Conservation (phyloP, 2,797 vertebrate genomes). For the Cercopithecus neglectus region DNA sequence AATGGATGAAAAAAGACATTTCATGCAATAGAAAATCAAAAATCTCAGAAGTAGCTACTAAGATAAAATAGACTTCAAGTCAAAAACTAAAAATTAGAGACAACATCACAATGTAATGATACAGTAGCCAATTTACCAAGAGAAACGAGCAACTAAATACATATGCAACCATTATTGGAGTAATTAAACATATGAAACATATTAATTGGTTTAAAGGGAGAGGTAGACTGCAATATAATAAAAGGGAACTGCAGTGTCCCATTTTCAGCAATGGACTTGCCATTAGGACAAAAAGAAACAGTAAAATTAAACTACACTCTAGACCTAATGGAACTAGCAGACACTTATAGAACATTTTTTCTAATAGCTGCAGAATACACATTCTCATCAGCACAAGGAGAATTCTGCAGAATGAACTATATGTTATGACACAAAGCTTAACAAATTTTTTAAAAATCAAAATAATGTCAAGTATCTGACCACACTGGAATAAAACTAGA, state of each 20-base stretch:
- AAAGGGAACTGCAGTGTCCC: background rate
- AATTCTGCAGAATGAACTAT: background rate
- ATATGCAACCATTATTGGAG: background rate
- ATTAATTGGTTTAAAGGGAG: background rate
- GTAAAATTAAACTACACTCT: background rate
- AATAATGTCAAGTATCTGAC: background rate
- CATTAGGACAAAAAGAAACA: background rate
- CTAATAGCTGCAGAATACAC: background rate
- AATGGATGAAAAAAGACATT: background rate
- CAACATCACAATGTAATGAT: background rate
- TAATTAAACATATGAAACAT: background rate
- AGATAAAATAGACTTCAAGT: background rate
- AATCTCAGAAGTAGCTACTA: background rate
- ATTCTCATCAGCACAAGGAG: background rate
- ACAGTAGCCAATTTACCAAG: background rate
- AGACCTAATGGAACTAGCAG: background rate
- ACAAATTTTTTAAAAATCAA: background rate
- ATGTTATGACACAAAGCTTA: background rate
- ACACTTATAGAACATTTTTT: background rate
- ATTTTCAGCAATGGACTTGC: background rate
- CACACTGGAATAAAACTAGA: background rate
- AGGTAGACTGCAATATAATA: background rate
- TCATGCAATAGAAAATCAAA: background rate
- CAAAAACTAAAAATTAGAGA: background rate
- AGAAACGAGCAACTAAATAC: background rate